phyloP scores from a whole-genome alignment of 2,113 vertebrate species.

The Tonatia bakeri region DNA sequence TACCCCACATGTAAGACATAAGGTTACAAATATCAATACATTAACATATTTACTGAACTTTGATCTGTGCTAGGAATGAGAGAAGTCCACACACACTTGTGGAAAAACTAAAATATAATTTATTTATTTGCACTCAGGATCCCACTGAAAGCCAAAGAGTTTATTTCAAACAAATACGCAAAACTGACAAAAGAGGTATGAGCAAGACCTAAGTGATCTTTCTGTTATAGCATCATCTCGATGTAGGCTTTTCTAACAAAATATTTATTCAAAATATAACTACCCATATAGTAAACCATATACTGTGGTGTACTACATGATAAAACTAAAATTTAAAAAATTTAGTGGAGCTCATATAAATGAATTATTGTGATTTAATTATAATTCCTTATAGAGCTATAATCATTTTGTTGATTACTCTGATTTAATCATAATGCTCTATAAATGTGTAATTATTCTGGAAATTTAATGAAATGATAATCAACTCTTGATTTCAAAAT shows the following conservation, averaged over 20 bases:
- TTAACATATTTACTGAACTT: slow-evolving; percentile 32
- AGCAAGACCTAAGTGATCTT: neutral
- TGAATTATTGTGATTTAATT: slow-evolving; percentile 38
- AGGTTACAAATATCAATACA: neutral
- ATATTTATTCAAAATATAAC: neutral
- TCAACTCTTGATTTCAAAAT: slow-evolving; percentile 56
- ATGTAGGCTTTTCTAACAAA: neutral
- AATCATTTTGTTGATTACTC: neutral
- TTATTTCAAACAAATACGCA: slow-evolving; percentile 5
- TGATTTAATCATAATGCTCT: neutral
- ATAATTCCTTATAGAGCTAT: neutral
- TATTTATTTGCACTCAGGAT: neutral
- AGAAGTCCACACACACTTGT: neutral
- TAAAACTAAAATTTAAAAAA: slow-evolving; percentile 1
- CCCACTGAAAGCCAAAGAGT: neutral
- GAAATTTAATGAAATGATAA: slow-evolving; percentile 37
- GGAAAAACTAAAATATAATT: neutral
- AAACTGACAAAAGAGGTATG: neutral
- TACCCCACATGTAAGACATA: too few relatives aligned
- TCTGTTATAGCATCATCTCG: neutral
- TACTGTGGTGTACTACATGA: neutral
- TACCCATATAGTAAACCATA: neutral
- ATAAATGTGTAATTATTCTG: neutral
- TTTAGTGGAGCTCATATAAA: neutral
- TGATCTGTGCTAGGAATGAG: neutral